These are phyloP conservation scores for Petromus typicus DNA, from an alignment of 2,113 vertebrate genomes.

Conservation along the genomic window DNA sequence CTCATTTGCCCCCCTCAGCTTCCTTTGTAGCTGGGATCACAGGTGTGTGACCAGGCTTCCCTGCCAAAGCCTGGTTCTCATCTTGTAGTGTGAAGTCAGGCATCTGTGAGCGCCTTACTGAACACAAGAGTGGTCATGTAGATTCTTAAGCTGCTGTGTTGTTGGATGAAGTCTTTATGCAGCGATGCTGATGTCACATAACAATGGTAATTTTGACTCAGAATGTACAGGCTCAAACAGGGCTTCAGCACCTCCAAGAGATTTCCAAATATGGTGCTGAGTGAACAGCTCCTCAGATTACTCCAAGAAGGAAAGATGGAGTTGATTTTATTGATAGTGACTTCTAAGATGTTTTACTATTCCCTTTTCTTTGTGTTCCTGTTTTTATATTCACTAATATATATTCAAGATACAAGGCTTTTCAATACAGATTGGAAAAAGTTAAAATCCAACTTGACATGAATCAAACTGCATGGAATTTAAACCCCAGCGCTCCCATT, in stretches of 20 bases:
- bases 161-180: not conserved
- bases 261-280: not conserved
- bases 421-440: conserved; percentile 5
- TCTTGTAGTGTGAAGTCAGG: not conserved
- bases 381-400: conserved; percentile 12
- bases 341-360: conserved; percentile 16
- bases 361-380: not conserved
- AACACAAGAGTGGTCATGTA: not conserved
- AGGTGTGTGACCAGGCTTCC: not conserved
- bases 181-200: not conserved
- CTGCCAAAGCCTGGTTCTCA: not conserved
- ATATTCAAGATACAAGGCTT: not conserved
- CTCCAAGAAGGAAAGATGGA: not conserved
- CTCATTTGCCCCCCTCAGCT: not conserved
- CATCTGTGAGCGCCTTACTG: not conserved
- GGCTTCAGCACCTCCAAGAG: not conserved
- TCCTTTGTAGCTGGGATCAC: not conserved
- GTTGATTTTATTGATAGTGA: conserved; percentile 3
- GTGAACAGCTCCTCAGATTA: not conserved
- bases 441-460: conserved; percentile 29
- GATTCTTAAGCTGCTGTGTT: not conserved
- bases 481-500: conserved; percentile 46
- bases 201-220: conserved; percentile 8
- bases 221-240: not conserved
- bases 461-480: not conserved